A percentile compares a stretch with the other conserved stretches of the same genome.
Evolutionary conservation across 2,888 invertebrate species (phyloP).

Genomic region (Itoplectis maculator): DNA sequence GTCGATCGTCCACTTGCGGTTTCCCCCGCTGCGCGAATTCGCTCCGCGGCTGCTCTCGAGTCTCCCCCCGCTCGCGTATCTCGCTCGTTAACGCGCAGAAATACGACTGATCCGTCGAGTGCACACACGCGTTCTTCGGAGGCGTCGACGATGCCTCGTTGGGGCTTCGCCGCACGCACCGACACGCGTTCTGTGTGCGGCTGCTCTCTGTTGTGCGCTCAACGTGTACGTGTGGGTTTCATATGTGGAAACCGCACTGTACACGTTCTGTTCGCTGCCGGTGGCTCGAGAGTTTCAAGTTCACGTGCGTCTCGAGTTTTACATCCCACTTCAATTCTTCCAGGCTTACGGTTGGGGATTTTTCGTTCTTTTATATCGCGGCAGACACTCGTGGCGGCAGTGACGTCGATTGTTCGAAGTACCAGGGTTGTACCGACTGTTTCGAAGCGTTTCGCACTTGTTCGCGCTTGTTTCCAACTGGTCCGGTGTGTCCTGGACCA

Average conservation of each 20-base stretch:
- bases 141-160: conserved; percentile 25
- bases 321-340: conserved; percentile 22
- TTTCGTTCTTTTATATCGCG: conserved; percentile 21
- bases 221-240: neutral
- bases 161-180: conserved; percentile 34
- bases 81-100: conserved; percentile 52
- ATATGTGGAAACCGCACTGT: neutral
- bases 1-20: conserved; percentile 18
- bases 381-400: too few species aligned
- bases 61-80: conserved; percentile 12
- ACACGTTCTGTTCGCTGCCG: neutral
- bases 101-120: conserved; percentile 37
- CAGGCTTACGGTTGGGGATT: neutral
- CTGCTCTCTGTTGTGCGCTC: neutral
- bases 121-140: conserved; percentile 10
- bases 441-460: too few species aligned
- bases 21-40: conserved; percentile 21
- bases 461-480: too few species aligned
- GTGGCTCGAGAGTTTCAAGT: conserved; percentile 16
- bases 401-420: too few species aligned
- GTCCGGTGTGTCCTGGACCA: too few species aligned
- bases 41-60: conserved; percentile 20
- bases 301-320: conserved; percentile 20
- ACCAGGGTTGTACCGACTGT: too few species aligned
- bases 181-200: neutral